A percentile compares a stretch with the other conserved stretches of the same genome.
phyloP scores from a whole-genome alignment of 1,140 invertebrate species.

The Neotoxoptera formosana region DNA sequence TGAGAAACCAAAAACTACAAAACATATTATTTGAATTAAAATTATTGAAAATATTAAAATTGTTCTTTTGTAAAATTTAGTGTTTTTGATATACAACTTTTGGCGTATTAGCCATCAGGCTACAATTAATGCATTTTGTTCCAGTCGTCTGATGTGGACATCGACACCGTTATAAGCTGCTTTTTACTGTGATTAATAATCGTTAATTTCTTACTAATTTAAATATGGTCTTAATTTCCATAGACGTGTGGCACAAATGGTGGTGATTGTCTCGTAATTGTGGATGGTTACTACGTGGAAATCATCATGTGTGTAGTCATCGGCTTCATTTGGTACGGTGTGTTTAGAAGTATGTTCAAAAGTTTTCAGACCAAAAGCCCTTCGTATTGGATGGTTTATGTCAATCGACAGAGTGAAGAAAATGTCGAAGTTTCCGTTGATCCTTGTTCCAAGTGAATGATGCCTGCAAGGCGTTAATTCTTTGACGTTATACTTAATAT shows the following conservation, averaged over 20 bases:
- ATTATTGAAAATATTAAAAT: too few relatives aligned
- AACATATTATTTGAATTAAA: too few relatives aligned
- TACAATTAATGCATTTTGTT: neutral
- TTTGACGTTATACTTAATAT: neutral
- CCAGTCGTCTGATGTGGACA: neutral
- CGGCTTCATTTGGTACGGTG: constrained; percentile 2
- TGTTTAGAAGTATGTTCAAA: neutral
- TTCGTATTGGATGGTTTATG: constrained; percentile 9
- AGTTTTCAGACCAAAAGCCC: constrained; percentile 25
- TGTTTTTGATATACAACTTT: too few relatives aligned
- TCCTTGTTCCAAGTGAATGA: neutral
- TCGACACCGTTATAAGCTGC: neutral
- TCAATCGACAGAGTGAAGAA: neutral
- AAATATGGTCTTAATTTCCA: neutral
- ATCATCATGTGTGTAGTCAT: neutral
- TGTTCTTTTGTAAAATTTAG: too few relatives aligned
- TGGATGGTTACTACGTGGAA: constrained; percentile 43
- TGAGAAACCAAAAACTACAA: too few relatives aligned
- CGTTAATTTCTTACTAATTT: neutral
- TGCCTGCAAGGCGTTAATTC: neutral
- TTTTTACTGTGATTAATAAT: neutral
- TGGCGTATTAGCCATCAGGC: too few relatives aligned
- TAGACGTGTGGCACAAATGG: neutral
- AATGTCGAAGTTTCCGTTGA: neutral
- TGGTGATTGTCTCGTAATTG: neutral